phyloP scores from a whole-genome alignment of 2,797 vertebrate species.

The Pelochelys cantorii region DNA sequence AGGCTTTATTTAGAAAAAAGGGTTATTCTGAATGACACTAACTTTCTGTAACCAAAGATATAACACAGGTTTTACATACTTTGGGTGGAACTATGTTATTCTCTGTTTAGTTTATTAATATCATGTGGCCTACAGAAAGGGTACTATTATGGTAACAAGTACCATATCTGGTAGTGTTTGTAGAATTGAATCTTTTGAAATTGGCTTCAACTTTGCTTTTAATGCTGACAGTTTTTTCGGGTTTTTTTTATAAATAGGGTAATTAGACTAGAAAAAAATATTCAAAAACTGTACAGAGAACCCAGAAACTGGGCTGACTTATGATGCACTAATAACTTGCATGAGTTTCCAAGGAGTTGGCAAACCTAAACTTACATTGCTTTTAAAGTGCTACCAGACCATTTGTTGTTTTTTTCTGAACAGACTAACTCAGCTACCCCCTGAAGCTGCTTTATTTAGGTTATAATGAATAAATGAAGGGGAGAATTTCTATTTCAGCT shows the following conservation, averaged over 20 bases:
- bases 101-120: background rate
- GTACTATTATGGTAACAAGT: background rate
- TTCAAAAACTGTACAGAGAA: background rate
- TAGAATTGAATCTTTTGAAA: background rate
- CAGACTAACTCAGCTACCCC: no score
- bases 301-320: constrained; percentile 2
- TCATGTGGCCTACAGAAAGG: accelerated
- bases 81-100: background rate
- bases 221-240: background rate
- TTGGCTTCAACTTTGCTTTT: background rate
- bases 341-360: background rate
- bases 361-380: background rate
- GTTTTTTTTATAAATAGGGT: background rate
- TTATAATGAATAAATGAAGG: background rate
- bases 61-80: background rate
- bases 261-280: background rate
- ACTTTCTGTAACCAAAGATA: background rate
- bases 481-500: background rate
- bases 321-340: background rate
- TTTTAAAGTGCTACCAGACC: no score
- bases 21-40: background rate
- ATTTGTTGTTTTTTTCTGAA: no score
- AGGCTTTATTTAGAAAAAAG: background rate
- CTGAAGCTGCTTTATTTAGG: background rate
- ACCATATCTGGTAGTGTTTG: background rate